A percentile compares a stretch with the other conserved stretches of the same genome.
These are phyloP conservation scores for Gavialis gangeticus DNA, from an alignment of 2,113 vertebrate genomes.

Conservation along the genomic window DNA sequence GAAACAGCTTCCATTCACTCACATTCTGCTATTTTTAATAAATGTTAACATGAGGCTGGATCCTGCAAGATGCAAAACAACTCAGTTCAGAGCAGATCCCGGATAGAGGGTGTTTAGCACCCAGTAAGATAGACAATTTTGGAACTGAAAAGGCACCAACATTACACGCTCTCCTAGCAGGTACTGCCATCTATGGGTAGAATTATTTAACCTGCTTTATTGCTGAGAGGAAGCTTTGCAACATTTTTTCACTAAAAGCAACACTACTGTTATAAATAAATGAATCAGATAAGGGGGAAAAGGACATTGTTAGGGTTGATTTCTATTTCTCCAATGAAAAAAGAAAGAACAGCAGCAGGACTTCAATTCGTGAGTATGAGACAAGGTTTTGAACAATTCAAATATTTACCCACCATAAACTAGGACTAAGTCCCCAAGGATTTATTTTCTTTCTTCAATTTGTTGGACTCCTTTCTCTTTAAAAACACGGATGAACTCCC, in stretches of 20 bases:
- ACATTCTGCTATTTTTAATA: not conserved
- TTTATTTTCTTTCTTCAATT: not conserved
- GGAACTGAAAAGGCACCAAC: not conserved
- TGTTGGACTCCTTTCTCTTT: not conserved
- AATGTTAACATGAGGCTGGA: not conserved
- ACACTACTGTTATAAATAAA: accelerated
- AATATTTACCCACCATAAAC: not conserved
- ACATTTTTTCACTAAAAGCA: not conserved
- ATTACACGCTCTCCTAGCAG: constrained; percentile 8
- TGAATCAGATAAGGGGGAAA: not conserved
- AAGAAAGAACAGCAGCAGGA: not conserved
- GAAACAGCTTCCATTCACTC: not conserved
- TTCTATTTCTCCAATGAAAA: not conserved
- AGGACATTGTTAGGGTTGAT: not conserved
- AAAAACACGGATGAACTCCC: not conserved
- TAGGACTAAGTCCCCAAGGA: not conserved
- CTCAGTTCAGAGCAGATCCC: not conserved
- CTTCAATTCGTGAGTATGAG: not conserved
- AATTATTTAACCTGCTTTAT: not conserved
- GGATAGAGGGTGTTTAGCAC: not conserved
- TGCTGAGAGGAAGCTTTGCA: not conserved
- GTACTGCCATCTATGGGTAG: constrained; percentile 67
- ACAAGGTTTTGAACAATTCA: not conserved
- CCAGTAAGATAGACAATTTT: not conserved
- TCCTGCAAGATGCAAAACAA: not conserved